Evolutionary conservation across 1,140 invertebrate species (phyloP), one percentile per base, ranked within the genome.

Genomic region (Nomia melanderi): DNA sequence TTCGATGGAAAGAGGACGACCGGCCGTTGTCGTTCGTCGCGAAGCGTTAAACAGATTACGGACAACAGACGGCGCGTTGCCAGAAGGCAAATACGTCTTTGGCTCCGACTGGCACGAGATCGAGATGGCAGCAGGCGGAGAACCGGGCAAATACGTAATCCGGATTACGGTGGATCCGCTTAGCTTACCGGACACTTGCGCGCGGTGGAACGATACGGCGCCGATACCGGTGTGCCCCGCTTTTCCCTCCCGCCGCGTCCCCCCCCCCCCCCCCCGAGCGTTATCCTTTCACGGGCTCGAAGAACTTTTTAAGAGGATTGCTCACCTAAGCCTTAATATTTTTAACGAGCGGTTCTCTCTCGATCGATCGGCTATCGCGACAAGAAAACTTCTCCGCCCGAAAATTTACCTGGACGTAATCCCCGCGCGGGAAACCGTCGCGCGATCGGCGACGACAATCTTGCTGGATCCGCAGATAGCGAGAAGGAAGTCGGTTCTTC

Each of bases 91-190:
- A 91, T 90, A 88, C 89, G 87, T 88, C 89, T 90, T 88, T 87
- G 84, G 83, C 82, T 81, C 59, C 80, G 79, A 84, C 54, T 80
- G 77, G 82, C 72, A 72, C 76, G 83, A 89, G 89, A 92, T 90
- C 89, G 86, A 90, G 89, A 90, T 91, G 88, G 83, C 87, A 88
- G 86, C 83, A 86, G 84, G 79, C 86, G 85, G 85, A 77, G 78
- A 82, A 88, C 86, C 86, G 77, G 80, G 88, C 87, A 91, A 92
- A 90, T 88, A 89, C 88, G 87, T 92, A 92, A 92, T 91, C 90
- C 91, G 91, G 90, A 91, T 92, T 92, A 92, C 91, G 86, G 89
- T 87, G 86, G 88, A 92, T 92, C 90, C 90, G 91, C 91, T 92
- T 92, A 92, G 87, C 85, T 88, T 83, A 87, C 84, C 84, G 90